phyloP scores from a whole-genome alignment of 2,113 vertebrate genomes.

The Elachura formosa region DNA sequence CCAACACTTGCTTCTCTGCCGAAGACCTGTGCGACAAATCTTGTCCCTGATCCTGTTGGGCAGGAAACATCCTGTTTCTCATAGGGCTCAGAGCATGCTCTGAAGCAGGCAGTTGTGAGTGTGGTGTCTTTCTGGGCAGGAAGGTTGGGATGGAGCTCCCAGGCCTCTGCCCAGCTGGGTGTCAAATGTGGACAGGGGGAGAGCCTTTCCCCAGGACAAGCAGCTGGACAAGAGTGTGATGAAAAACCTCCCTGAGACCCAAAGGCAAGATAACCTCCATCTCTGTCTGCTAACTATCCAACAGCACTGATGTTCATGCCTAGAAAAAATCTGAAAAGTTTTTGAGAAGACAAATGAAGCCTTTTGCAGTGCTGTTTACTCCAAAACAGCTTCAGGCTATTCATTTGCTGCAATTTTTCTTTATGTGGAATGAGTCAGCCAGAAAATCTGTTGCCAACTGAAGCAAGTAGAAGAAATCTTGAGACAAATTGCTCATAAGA shows the following conservation, averaged over 20 bases:
- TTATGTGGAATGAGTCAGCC: conserved; percentile 15
- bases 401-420: not conserved
- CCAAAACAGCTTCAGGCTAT: not conserved
- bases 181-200: not conserved
- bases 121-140: not conserved
- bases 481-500: not conserved
- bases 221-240: not conserved
- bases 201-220: not conserved
- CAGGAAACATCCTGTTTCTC: not conserved
- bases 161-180: not conserved
- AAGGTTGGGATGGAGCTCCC: not conserved
- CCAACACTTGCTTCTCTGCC: not conserved
- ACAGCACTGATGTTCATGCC: accelerated
- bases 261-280: not conserved
- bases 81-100: not conserved
- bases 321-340: not conserved
- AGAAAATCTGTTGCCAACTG: not conserved
- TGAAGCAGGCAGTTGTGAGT: not conserved
- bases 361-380: not conserved
- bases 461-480: not conserved
- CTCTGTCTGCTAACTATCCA: not conserved
- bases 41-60: too few relatives aligned
- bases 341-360: not conserved
- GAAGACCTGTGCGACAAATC: not conserved
- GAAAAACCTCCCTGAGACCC: not conserved